phyloP scores from a whole-genome alignment of 2,888 invertebrate genomes.

The Spisula subtruncata region DNA sequence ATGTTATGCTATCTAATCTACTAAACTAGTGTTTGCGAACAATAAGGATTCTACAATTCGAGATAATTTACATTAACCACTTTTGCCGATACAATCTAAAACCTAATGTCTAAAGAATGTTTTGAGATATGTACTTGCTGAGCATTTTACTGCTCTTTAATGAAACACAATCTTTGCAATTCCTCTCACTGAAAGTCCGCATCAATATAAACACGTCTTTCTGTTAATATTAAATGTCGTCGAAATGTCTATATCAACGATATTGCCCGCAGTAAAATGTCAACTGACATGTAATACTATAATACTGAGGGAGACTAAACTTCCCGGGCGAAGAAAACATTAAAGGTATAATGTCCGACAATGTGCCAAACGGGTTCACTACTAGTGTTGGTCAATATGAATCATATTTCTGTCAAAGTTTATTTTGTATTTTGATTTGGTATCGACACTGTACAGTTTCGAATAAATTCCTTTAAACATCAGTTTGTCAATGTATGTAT shows the following conservation, averaged over 20 bases:
- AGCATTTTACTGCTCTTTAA: background rate
- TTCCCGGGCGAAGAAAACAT: too few species aligned
- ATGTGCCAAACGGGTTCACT: too few species aligned
- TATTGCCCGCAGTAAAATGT: background rate
- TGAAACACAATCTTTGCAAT: background rate
- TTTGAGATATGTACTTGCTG: background rate
- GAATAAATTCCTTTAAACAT: background rate
- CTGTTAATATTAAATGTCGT: background rate
- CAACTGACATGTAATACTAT: slow-evolving; percentile 2
- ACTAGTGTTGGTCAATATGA: too few species aligned
- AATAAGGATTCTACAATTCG: background rate
- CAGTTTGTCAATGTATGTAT: too few species aligned
- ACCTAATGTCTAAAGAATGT: background rate
- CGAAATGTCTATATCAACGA: background rate
- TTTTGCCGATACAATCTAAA: background rate
- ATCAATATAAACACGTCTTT: slow-evolving; percentile 2
- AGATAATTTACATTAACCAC: too few species aligned
- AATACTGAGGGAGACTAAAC: background rate
- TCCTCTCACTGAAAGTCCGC: background rate
- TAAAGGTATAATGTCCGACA: too few species aligned
- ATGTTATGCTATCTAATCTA: too few species aligned
- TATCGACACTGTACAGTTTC: too few species aligned
- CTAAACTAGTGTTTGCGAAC: too few species aligned
- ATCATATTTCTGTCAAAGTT: too few species aligned
- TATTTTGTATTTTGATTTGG: too few species aligned